phyloP scores from a whole-genome alignment of 2,888 invertebrate genomes.

The Lycocerus yunnanus region DNA sequence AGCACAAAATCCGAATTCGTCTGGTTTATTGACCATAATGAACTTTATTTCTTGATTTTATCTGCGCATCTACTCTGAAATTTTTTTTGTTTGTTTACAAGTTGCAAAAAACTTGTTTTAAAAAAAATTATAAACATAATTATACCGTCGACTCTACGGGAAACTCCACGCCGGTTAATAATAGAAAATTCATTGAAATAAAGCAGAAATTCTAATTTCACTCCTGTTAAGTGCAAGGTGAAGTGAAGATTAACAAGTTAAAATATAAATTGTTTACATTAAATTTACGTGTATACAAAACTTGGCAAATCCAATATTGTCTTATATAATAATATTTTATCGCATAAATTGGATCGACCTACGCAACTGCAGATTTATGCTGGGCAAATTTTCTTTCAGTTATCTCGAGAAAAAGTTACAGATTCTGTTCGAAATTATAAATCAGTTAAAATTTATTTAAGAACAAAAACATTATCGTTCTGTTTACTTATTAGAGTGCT shows the following conservation, averaged over 20 bases:
- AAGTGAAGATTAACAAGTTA: background rate
- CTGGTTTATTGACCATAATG: background rate
- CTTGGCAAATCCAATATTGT: background rate
- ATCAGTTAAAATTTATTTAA: background rate
- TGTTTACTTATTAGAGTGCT: constrained; percentile 25
- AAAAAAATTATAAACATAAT: background rate
- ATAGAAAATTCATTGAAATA: background rate
- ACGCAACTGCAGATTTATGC: background rate
- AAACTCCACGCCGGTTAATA: background rate
- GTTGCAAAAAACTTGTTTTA: background rate
- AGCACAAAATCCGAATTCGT: background rate
- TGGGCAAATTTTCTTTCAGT: background rate
- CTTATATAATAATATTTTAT: background rate
- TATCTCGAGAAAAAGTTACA: background rate
- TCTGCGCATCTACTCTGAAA: background rate
- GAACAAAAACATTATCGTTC: background rate
- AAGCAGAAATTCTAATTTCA: background rate
- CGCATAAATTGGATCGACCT: background rate
- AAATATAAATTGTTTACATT: background rate
- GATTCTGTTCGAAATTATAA: background rate
- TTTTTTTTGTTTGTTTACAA: background rate
- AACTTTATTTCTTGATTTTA: background rate
- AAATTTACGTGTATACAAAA: background rate
- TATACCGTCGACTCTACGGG: background rate
- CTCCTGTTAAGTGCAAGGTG: background rate